Evolutionary conservation across 1,140 invertebrate species (phyloP), one percentile per base, ranked within the genome.

Genomic region (Muscidifurax raptorellus): DNA sequence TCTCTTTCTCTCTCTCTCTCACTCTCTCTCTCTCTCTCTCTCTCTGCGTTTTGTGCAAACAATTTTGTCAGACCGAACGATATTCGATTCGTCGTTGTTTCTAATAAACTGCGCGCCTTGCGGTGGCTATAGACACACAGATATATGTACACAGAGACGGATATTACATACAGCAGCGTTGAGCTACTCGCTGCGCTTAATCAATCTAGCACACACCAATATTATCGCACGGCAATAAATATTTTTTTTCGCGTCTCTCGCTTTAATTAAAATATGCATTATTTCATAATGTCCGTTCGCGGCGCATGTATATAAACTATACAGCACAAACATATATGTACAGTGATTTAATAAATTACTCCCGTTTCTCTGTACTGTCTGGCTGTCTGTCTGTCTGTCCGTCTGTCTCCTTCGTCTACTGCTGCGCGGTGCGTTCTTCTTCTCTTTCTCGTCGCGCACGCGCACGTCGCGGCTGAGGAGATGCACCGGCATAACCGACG

Each of bases 181-280:
- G n/a, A 32, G 2, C 1, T 32, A 32, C 36, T 40, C 36, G 36
- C 36, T 9, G 36, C 36, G 36, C 18, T 59, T 59, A 59, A 59
- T 59, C 22, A n/a, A 59, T 59, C n/a, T 59, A 59, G 52, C 52
- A n/a, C 52, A 59, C 52, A n/a, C 4, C 52, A n/a, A 59, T 59
- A 22, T 52, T 1, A 7, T 59, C 52, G 6, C 22, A 22, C 22
- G 18, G 52, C 22, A 15, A 6, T 59, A 59, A 59, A n/a, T 59
- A 59, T 59, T 59, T 59, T 76, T 83, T 71, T 82, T 47, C 44
- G 3, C 80, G 67, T 75, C 44, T 30, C 27, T 32, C 27, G 67
- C 10, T 27, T 71, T 71, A 28, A 71, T 71, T 30, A 47, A 44
- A 79, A 59, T 59, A 59, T 59, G 22, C 47, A 18, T 52, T 22